Evolutionary conservation across 2,888 invertebrate genomes (phyloP), one percentile per base, ranked within the genome.

Genomic region (Neoitamus cyanurus): DNA sequence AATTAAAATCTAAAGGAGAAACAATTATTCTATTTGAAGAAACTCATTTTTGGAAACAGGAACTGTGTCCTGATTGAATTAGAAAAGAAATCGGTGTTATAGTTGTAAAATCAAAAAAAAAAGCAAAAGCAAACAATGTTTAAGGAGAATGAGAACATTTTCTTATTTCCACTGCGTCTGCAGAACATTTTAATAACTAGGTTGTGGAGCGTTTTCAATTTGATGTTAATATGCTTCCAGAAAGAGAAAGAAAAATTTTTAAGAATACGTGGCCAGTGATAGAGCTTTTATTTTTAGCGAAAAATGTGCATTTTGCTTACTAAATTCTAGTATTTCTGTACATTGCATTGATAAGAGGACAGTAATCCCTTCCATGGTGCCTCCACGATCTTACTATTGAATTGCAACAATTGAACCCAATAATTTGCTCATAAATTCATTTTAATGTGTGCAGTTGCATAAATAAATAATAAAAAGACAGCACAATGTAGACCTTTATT

Each of bases 141-240:
- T n/a, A 72, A 30, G 37, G 30, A 75, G 36, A 75, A 75, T 37
- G 25, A 25, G 34, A 80, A 7, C 37, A 37, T 69, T 37, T 36
- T 36, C 25, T 82, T 68, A 69, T 82, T 82, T 82, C 69, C 75
- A 28, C 82, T 69, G 82, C 82, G 36, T 69, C n/a, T 15, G 82
- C 82, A 69, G 82, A 82, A 58, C 5, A 36, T 82, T 82, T 82
- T 82, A 69, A 69, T 25, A 69, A 82, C 68, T 82, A 82, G 82
- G 82, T 69, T 82, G 82, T 82, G 82, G 82, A 69, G 82, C 68
- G 69, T 82, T 69, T 82, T 82, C 82, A 37, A 82, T 69, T n/a
- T 69, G 69, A 37, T 69, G 82, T 82, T 69, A 68, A 82, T 69
- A 82, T 82, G 68, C 82, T 82, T 82, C 82, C 37, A 69, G 58